Evolutionary conservation across 2,888 invertebrate species (phyloP), one percentile per base, ranked within the genome.

Genomic region (Acanthococcus lagerstroemiae): DNA sequence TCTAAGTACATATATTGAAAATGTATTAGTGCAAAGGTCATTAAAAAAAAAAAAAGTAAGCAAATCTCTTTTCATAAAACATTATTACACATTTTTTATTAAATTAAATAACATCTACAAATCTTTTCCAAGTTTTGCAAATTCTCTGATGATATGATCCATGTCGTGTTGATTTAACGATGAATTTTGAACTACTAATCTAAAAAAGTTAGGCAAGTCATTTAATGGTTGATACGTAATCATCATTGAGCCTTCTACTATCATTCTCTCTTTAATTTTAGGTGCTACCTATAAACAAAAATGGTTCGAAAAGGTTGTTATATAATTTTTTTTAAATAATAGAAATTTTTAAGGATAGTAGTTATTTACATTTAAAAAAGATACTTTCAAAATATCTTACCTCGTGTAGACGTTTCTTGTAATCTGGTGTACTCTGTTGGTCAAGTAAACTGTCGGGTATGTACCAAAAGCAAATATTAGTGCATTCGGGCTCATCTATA

Each of bases 381-480:
- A 30, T 30, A 9, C 37, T 30, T 9, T 30, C 7, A 30, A 9
- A 6, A 30, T 30, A 30, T 30, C 68, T 68, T 71, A 76, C 83
- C 77, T 83, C 84, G 75, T 90, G 84, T 56, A 92, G 75, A 72
- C 81, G 82, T 70, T 84, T 81, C 70, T 80, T 80, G 73, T 80
- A 87, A 71, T 83, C 81, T 24, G 79, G 76, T 48, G 81, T 80
- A 66, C 80, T 75, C 70, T 74, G 80, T 69, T 74, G 77, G 55
- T 77, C 81, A 69, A 83, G 80, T 69, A 84, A 80, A 74, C 83
- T 86, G n/a, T 82, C 82, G 0, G 96, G 95, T 15, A 94, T 77
- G 74, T 94, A 96, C 95, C 95, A 96, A 76, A 97, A 97, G 77
- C 94, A 94, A 7, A 96, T 84, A 75, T 96, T 96, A 3, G 94